Conservation (phyloP, 2,888 invertebrate species). For the Palloptera scutellata region DNA sequence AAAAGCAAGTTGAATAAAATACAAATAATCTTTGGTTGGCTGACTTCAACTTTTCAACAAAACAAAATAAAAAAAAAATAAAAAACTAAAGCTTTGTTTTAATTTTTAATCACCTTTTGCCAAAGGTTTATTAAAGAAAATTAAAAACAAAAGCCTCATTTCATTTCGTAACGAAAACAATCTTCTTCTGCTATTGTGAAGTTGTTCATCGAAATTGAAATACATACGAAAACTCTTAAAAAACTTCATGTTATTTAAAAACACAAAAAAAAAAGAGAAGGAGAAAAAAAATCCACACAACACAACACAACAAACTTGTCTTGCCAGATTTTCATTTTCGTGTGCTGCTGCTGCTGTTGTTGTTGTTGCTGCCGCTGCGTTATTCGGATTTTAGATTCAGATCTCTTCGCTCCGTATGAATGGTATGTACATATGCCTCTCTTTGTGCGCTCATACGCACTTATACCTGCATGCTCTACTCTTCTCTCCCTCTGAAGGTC, state of each 20-base stretch:
- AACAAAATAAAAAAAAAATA: slow-evolving; percentile 1
- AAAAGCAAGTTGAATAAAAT: neutral
- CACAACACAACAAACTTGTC: slow-evolving; percentile 49
- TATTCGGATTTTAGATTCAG: no score
- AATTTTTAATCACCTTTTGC: slow-evolving; percentile 16
- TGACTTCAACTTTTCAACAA: neutral
- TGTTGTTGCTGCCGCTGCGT: slow-evolving; percentile 11
- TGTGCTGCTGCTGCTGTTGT: slow-evolving; percentile 17
- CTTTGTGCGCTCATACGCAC: slow-evolving; percentile 16
- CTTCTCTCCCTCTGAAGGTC: slow-evolving; percentile 47
- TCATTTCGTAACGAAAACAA: slow-evolving; percentile 7
- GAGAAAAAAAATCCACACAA: no score
- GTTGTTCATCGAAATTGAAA: neutral
- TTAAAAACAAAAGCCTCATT: neutral
- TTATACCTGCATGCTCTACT: slow-evolving; percentile 4
- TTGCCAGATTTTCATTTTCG: slow-evolving; percentile 48
- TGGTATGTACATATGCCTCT: slow-evolving; percentile 34
- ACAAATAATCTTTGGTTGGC: slow-evolving; percentile 13
- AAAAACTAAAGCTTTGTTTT: slow-evolving; percentile 16
- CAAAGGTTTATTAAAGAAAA: slow-evolving; percentile 9
- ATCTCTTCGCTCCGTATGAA: no score
- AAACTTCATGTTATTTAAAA: slow-evolving; percentile 8
- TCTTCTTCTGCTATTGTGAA: neutral
- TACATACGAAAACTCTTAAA: slow-evolving; percentile 1
- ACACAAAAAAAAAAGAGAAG: neutral